phyloP scores from a whole-genome alignment of 2,113 vertebrate species.

The Hylia prasina region DNA sequence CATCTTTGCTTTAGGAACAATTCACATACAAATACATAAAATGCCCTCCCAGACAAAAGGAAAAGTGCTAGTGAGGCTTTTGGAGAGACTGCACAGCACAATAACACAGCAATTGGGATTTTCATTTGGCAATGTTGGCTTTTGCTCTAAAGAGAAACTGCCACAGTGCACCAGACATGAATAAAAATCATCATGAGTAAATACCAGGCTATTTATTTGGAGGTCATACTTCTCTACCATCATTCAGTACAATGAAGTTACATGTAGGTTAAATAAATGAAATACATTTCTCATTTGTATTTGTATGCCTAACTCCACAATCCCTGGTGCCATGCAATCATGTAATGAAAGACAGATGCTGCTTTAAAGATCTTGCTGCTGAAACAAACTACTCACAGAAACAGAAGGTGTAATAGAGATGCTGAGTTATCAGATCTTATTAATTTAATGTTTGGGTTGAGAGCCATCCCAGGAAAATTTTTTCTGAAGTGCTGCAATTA shows the following conservation, averaged over 20 bases:
- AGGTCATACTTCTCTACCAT: not conserved
- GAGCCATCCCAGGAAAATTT: not conserved
- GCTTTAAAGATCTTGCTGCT: not conserved
- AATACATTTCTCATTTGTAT: not conserved
- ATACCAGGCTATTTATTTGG: constrained; percentile 7
- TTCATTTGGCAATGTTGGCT: not conserved
- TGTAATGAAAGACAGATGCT: constrained; percentile 40
- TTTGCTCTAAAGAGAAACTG: not conserved
- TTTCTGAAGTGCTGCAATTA: not conserved
- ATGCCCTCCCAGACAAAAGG: not conserved
- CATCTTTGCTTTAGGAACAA: not conserved
- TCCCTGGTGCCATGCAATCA: not conserved
- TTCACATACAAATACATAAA: not conserved
- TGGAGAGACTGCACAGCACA: not conserved
- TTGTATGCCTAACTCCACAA: not conserved
- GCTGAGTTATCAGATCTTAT: not conserved
- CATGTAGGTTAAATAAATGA: constrained; percentile 20
- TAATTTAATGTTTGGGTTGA: not conserved
- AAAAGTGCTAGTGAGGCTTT: not conserved
- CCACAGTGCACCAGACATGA: not conserved
- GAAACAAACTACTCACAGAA: not conserved
- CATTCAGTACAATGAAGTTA: not conserved
- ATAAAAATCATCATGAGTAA: not conserved
- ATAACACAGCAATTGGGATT: not conserved
- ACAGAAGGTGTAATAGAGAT: not conserved